phyloP scores from a whole-genome alignment of 2,888 invertebrate genomes.

The Volucella inanis region DNA sequence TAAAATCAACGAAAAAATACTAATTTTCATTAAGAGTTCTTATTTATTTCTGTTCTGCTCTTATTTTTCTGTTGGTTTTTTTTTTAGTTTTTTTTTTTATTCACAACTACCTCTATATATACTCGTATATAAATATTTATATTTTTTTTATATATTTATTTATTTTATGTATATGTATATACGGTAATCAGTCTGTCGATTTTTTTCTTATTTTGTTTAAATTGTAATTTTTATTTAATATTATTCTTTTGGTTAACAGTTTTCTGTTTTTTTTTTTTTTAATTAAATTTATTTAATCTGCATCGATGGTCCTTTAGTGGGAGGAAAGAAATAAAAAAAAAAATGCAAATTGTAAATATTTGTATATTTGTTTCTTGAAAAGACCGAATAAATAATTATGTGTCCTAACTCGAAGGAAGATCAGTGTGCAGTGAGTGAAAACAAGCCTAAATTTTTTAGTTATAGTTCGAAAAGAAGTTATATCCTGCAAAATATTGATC shows the following conservation, averaged over 20 bases:
- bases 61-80: slow-evolving; percentile 51
- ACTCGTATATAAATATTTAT: slow-evolving; percentile 76
- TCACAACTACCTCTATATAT: slow-evolving; percentile 77
- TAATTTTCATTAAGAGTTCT: slow-evolving; percentile 75
- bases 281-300: slow-evolving; percentile 30
- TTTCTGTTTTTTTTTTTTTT: slow-evolving; percentile 16
- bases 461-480: too few species aligned
- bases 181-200: slow-evolving; percentile 83
- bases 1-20: slow-evolving; percentile 80
- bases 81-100: slow-evolving; percentile 65
- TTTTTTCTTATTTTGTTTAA: slow-evolving; percentile 79
- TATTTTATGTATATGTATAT: slow-evolving; percentile 75
- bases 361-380: slow-evolving; percentile 19
- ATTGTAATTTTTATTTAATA: slow-evolving; percentile 77
- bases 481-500: too few species aligned
- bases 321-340: slow-evolving; percentile 45
- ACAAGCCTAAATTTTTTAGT: background rate
- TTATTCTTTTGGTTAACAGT: slow-evolving; percentile 75
- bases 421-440: slow-evolving; percentile 5
- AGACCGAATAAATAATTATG: background rate
- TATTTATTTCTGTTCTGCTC: slow-evolving; percentile 53
- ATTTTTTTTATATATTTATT: slow-evolving; percentile 77
- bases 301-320: slow-evolving; percentile 73
- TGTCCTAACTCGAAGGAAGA: slow-evolving; percentile 5
- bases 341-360: slow-evolving; percentile 42